A percentile compares a stretch with the other conserved stretches of the same genome.
Conservation (phyloP, 2,888 invertebrate species). For the Acanthosepion lycidas region DNA sequence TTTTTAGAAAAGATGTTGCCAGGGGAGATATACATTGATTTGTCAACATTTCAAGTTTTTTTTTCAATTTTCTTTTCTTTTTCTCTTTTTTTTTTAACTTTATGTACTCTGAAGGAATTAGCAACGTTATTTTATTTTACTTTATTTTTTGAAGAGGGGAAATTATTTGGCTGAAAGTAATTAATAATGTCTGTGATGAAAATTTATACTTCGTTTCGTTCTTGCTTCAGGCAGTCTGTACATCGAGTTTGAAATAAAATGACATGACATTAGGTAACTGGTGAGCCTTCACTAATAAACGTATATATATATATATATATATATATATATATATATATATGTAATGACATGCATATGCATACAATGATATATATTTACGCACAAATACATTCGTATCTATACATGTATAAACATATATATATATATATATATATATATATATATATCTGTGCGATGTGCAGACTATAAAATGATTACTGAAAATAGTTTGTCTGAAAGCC, state of each 20-base stretch:
- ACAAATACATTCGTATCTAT: neutral
- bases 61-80: neutral
- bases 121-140: neutral
- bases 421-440: neutral
- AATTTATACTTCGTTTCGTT: neutral
- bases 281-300: neutral
- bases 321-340: neutral
- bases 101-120: neutral
- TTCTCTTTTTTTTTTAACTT: neutral
- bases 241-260: neutral
- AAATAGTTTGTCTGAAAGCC: neutral
- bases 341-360: neutral
- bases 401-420: neutral
- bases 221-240: neutral
- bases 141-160: neutral
- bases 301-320: neutral
- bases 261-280: neutral
- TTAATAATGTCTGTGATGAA: conserved; percentile 22
- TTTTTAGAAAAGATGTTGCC: neutral
- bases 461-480: neutral
- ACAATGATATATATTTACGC: neutral
- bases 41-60: neutral
- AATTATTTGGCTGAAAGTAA: neutral
- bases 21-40: neutral
- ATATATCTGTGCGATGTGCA: neutral